phyloP scores from a whole-genome alignment of 2,113 vertebrate genomes.

The Alligator sinensis region DNA sequence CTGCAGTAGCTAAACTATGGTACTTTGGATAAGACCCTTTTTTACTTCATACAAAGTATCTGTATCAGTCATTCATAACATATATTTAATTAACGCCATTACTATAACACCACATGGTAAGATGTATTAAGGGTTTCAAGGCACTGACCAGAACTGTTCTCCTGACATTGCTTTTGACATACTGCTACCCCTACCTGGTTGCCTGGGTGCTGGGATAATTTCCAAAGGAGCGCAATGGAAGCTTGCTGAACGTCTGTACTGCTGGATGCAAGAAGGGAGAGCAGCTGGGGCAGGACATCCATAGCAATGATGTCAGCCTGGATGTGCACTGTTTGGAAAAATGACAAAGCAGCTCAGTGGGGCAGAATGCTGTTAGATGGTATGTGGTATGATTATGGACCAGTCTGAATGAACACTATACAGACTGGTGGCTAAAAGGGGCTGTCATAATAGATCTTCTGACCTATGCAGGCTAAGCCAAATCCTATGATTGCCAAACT shows the following conservation, averaged over 20 bases:
- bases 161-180: not conserved
- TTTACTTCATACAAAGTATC: not conserved
- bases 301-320: conserved; percentile 79
- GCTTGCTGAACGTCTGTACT: conserved; percentile 57
- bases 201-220: conserved; percentile 73
- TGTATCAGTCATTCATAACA: not conserved
- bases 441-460: not conserved
- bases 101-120: not conserved
- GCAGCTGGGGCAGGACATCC: conserved; percentile 74
- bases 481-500: not conserved
- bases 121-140: not conserved
- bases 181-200: conserved; percentile 74
- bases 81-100: not conserved
- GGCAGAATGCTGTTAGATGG: not conserved
- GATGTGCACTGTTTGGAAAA: conserved; percentile 67
- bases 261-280: conserved; percentile 70
- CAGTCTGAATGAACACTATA: not conserved
- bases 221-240: conserved; percentile 77
- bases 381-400: not conserved
- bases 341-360: not conserved
- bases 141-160: not conserved
- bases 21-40: not conserved
- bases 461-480: fast-evolving
- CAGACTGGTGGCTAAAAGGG: not conserved
- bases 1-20: not conserved